Percentiles rank a stretch among this genome's conserved stretches.
These are phyloP conservation scores for Tachystola acroxantha DNA, from an alignment of 2,888 invertebrate genomes.

Conservation along the genomic window DNA sequence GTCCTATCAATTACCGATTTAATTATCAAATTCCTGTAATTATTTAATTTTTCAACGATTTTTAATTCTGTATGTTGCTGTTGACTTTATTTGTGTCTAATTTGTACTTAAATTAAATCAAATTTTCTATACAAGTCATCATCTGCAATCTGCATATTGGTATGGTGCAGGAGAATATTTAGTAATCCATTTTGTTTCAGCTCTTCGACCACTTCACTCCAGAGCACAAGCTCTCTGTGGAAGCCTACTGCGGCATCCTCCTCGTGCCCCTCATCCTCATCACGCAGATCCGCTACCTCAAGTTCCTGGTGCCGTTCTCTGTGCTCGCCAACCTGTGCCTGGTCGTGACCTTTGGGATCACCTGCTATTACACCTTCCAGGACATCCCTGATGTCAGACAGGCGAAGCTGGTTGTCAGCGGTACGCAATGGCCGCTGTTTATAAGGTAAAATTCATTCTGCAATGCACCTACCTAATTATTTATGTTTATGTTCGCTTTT, in stretches of 20 bases:
- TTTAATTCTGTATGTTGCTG: too few relatives aligned
- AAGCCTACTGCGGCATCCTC: conserved; percentile 81
- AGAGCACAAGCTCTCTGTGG: conserved; percentile 61
- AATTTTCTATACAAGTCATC: too few relatives aligned
- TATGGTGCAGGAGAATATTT: too few relatives aligned
- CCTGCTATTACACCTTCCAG: conserved; percentile 88
- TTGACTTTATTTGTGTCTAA: too few relatives aligned
- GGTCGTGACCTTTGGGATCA: conserved; percentile 85
- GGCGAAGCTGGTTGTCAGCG: conserved; percentile 53
- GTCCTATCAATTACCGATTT: too few relatives aligned
- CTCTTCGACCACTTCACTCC: conserved; percentile 62
- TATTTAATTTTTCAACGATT: too few relatives aligned
- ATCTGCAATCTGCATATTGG: too few relatives aligned
- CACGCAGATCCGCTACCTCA: conserved; percentile 84
- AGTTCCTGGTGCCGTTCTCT: conserved; percentile 93
- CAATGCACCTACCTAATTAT: too few relatives aligned
- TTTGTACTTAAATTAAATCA: too few relatives aligned
- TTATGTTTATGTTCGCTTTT: too few relatives aligned
- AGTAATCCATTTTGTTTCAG: conserved; percentile 70
- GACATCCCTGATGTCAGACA: conserved; percentile 44
- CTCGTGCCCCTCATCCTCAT: conserved; percentile 83
- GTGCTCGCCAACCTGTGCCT: conserved; percentile 90
- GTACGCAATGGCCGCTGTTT: conserved; percentile 87
- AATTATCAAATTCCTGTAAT: too few relatives aligned
- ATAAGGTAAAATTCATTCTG: conserved; percentile 83